Conservation (phyloP, 2,888 invertebrate genomes). For the Drosophila mettleri region DNA sequence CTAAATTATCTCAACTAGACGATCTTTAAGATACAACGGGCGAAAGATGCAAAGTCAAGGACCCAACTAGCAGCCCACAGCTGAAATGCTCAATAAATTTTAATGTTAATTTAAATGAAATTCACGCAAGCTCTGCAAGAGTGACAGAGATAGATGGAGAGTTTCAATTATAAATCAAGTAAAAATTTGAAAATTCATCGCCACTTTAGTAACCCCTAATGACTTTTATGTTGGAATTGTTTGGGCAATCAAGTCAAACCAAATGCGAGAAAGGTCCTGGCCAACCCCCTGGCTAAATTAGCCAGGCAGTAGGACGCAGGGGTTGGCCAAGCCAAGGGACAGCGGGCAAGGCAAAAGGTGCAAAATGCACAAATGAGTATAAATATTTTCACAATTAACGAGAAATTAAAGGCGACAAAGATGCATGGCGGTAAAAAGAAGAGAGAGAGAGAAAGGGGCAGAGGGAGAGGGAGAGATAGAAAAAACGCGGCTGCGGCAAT, state of each 20-base stretch:
- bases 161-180: conserved; percentile 82
- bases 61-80: conserved; percentile 58
- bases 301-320: conserved; percentile 39
- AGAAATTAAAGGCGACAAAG: conserved; percentile 82
- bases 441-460: conserved; percentile 5
- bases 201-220: conserved; percentile 85
- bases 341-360: conserved; percentile 70
- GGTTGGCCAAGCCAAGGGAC: conserved; percentile 35
- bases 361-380: conserved; percentile 83
- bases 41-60: conserved; percentile 67
- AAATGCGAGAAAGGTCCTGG: conserved; percentile 43
- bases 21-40: conserved; percentile 68
- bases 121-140: conserved; percentile 39
- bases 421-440: conserved; percentile 48
- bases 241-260: conserved; percentile 77
- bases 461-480: neutral
- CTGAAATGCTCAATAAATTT: conserved; percentile 74
- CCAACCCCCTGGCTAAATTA: conserved; percentile 71
- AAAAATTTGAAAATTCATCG: conserved; percentile 84
- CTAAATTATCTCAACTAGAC: conserved; percentile 57
- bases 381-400: conserved; percentile 84
- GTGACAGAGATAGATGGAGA: conserved; percentile 27
- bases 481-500: conserved; percentile 54
- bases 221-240: conserved; percentile 81
- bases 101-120: conserved; percentile 79